Percentiles rank a stretch among this genome's conserved stretches.
These are phyloP conservation scores for Ptyas mucosa DNA, from an alignment of 2,113 vertebrate genomes.

Conservation along the genomic window DNA sequence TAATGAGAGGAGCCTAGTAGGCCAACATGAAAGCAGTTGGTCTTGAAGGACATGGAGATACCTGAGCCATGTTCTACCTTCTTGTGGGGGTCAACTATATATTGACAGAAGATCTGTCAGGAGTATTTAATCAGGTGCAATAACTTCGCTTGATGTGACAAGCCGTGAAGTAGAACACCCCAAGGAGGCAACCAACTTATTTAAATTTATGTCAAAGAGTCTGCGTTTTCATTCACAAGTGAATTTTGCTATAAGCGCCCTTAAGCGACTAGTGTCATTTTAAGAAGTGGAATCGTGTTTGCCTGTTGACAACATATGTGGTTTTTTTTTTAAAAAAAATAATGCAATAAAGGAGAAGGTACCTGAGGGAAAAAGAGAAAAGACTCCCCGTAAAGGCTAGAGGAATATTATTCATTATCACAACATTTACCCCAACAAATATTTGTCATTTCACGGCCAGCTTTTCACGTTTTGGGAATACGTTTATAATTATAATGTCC, in stretches of 20 bases:
- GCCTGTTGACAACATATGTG: not conserved
- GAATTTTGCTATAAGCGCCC: not conserved
- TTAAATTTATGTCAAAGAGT: not conserved
- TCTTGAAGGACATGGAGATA: not conserved
- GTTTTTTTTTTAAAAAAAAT: not conserved
- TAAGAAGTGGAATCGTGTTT: not conserved
- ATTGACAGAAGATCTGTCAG: not conserved
- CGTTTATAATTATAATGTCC: constrained; percentile 5
- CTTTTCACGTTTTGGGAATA: not conserved
- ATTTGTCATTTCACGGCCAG: not conserved
- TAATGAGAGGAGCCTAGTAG: not conserved
- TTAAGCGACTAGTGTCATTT: not conserved
- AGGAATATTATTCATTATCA: constrained; percentile 14
- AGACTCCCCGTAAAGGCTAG: not conserved
- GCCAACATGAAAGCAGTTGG: not conserved
- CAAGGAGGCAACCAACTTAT: not conserved
- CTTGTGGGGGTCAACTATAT: not conserved
- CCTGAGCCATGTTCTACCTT: not conserved
- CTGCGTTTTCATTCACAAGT: not conserved
- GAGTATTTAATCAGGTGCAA: not conserved
- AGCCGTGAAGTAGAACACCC: not conserved
- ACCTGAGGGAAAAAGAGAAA: not conserved
- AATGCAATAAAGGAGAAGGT: not conserved
- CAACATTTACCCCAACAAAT: constrained; percentile 1
- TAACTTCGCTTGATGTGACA: not conserved